Evolutionary conservation across 2,113 vertebrate genomes (phyloP), one percentile per base, ranked within the genome.

Genomic region (Brachypteracias leptosomus): DNA sequence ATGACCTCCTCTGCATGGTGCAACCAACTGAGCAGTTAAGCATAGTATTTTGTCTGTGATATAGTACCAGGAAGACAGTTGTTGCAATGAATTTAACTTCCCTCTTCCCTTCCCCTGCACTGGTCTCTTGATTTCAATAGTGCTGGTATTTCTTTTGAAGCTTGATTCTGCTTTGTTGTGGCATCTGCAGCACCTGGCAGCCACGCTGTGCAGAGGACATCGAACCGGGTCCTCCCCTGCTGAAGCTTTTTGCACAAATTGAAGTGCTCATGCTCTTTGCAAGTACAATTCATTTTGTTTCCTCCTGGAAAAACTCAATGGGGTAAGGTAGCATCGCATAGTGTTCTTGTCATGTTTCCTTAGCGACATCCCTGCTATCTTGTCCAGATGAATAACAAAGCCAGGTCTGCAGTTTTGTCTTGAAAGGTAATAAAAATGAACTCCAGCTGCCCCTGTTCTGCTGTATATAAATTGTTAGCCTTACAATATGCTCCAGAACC

Each of bases 391-490:
- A 96, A 90, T 90, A 97, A 87, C 92, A 97, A 96, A 95, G 80
- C 47, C 71, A 85, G 40, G 10, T 80, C 84, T 95, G 93, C 86
- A 93, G 59, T 95, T 97, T 87, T 96, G 55, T 88, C 93, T 95
- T 74, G 62, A 91, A 95, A 96, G 38, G 46, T 90, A 94, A 88
- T 95, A 85, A 89, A 90, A 94, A 85, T 94, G 81, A 97, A 61
- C 90, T 95, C 89, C 86, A 84, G 21, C 84, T 96, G 87, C 70
- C 67, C 97, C 95, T 96, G 75, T 95, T 96, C 95, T 80, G 74
- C 66, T 94, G 33, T 76, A 26, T 76, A 67, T 89, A 75, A 78
- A 63, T 70, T 94, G 59, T 77, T 96, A 95, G 72, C 74, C 18
- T 62, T 51, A 38, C 66, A 2, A 6, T 94, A 55, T 38, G 44